phyloP scores from a whole-genome alignment of 2,888 invertebrate species.

The Lasioglossum calceatum region DNA sequence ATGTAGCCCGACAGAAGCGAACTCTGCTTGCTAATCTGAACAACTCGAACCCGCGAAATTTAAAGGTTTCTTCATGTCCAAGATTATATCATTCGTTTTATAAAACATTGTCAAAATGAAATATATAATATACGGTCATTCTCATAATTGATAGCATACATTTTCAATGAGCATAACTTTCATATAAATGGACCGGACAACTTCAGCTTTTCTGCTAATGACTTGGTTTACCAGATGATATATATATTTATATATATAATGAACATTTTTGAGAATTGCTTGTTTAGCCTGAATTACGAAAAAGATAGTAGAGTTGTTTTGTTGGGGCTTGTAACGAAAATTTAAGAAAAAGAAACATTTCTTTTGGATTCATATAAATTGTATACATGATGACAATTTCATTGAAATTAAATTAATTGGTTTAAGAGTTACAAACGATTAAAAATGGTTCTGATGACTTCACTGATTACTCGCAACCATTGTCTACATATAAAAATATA shows the following conservation, averaged over 20 bases:
- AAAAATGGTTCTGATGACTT: background rate
- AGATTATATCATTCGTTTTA: too few species aligned
- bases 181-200: background rate
- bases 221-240: too few species aligned
- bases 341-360: background rate
- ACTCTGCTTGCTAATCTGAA: constrained; percentile 44
- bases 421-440: background rate
- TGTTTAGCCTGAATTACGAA: background rate
- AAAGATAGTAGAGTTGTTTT: background rate
- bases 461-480: background rate
- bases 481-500: background rate
- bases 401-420: background rate
- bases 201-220: background rate
- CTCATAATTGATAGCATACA: too few species aligned
- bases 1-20: constrained; percentile 59
- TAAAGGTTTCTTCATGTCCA: too few species aligned
- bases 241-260: background rate
- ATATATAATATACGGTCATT: too few species aligned
- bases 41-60: constrained; percentile 33
- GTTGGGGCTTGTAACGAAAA: background rate
- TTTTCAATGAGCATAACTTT: too few species aligned
- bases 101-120: too few species aligned
- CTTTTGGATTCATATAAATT: background rate
- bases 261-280: background rate
- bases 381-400: background rate